Evolutionary conservation across 2,797 vertebrate species (phyloP).

Genomic region (Octomys mimax): DNA sequence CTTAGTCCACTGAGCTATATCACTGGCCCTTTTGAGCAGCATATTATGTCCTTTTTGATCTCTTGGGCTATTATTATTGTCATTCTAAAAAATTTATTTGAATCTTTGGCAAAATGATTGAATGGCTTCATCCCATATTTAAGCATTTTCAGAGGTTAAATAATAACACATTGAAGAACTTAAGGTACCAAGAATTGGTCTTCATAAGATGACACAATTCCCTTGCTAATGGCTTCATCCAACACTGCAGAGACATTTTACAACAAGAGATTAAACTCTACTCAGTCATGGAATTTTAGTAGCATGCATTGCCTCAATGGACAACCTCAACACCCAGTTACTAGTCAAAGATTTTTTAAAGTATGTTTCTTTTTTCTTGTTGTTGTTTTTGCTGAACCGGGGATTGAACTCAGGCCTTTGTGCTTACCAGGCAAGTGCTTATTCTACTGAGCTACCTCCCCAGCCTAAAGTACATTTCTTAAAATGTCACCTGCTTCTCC

Average conservation of each 20-base stretch:
- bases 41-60: neutral
- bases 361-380: no score
- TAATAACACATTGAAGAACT: conserved; percentile 44
- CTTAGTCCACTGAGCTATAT: no score
- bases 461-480: neutral
- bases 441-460: no score
- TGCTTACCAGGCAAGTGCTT: no score
- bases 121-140: conserved; percentile 21
- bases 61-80: conserved; percentile 25
- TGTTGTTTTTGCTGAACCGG: no score
- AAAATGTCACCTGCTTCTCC: conserved; percentile 3
- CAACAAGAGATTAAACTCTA: neutral
- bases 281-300: neutral
- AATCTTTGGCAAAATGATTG: neutral
- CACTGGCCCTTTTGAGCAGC: neutral
- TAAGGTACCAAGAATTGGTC: neutral
- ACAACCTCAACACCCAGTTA: neutral
- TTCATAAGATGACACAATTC: neutral
- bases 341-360: neutral
- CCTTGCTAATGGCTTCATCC: neutral
- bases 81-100: conserved; percentile 50
- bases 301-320: no score
- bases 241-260: neutral
- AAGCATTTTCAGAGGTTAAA: neutral
- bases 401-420: no score